Evolutionary conservation across 2,113 vertebrate species (phyloP).

Genomic region (Cnemophilus loriae): DNA sequence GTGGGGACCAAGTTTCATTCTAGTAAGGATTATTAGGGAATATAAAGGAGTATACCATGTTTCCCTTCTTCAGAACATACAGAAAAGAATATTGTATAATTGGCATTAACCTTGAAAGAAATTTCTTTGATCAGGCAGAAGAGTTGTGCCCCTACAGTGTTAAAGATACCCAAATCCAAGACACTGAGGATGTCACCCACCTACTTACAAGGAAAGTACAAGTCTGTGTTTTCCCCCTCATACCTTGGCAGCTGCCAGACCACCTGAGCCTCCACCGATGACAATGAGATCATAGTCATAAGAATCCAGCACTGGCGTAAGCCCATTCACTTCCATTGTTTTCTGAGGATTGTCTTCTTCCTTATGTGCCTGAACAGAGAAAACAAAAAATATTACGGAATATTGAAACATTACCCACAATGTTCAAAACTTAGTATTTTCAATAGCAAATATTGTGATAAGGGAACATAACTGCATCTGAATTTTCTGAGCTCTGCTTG

Average conservation of each 20-base stretch:
- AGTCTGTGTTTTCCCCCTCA: not conserved
- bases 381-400: not conserved
- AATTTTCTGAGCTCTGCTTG: not conserved
- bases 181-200: not conserved
- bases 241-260: constrained; percentile 82
- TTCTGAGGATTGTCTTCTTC: constrained; percentile 49
- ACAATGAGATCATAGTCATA: constrained; percentile 83
- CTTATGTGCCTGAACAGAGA: constrained; percentile 34
- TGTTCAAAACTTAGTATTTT: not conserved
- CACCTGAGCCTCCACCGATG: constrained; percentile 81
- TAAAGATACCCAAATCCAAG: not conserved
- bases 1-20: not conserved
- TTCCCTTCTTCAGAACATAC: not conserved
- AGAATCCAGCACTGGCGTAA: accelerated
- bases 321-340: constrained; percentile 34
- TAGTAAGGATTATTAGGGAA: not conserved
- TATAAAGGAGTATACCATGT: not conserved
- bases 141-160: not conserved
- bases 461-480: not conserved
- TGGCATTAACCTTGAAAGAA: not conserved
- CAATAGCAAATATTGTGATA: not conserved
- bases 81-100: not conserved
- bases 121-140: not conserved
- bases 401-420: not conserved
- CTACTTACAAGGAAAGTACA: not conserved